phyloP scores from a whole-genome alignment of 1,140 invertebrate species.

The Diachasma alloeum region DNA sequence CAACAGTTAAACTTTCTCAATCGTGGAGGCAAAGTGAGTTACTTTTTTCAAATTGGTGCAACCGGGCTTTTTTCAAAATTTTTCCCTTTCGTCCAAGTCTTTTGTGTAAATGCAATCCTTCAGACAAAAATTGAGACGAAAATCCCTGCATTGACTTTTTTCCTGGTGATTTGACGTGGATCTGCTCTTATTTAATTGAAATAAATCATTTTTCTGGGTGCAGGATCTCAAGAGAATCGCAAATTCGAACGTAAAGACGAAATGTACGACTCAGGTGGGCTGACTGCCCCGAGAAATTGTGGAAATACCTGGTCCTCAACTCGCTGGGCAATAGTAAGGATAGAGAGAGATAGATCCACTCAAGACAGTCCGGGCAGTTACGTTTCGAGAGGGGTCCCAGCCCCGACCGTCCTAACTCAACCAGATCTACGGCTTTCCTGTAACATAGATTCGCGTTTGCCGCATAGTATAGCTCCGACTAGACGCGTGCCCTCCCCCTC shows the following conservation, averaged over 20 bases:
- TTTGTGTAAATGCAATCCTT: too few relatives aligned
- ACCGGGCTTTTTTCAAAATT: too few relatives aligned
- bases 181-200: too few relatives aligned
- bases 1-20: too few relatives aligned
- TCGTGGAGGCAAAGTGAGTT: too few relatives aligned
- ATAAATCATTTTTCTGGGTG: neutral
- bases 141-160: too few relatives aligned
- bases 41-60: too few relatives aligned
- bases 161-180: too few relatives aligned
- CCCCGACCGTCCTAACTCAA: conserved; percentile 33
- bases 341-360: neutral
- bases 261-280: conserved; percentile 20
- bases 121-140: too few relatives aligned
- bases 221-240: neutral
- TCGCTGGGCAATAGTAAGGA: neutral
- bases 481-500: conserved; percentile 25
- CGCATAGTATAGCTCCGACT: conserved; percentile 32
- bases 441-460: conserved; percentile 41
- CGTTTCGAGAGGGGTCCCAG: conserved; percentile 21
- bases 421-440: conserved; percentile 40
- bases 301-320: conserved; percentile 26
- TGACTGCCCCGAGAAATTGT: neutral
- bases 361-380: conserved; percentile 23
- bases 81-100: too few relatives aligned
- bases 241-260: neutral